Percentiles rank a stretch among this genome's conserved stretches.
Conservation (phyloP, 2,113 vertebrate genomes). For the Piprites chloris region DNA sequence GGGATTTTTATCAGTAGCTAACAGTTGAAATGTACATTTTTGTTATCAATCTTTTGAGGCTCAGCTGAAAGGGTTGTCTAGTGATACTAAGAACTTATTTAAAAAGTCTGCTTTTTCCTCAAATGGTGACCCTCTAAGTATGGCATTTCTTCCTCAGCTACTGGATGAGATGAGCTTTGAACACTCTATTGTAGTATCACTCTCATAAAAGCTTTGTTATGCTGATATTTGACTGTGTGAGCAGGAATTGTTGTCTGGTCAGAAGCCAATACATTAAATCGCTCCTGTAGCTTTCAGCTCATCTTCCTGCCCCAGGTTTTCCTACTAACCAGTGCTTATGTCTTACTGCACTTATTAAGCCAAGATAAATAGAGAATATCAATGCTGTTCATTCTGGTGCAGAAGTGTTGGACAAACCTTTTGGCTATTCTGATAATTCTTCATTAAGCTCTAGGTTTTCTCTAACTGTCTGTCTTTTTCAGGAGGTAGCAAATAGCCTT, state of each 20-base stretch:
- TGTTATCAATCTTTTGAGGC: not conserved
- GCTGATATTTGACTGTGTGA: not conserved
- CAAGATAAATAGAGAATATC: not conserved
- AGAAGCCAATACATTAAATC: not conserved
- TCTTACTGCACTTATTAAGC: not conserved
- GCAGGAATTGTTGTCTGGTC: not conserved
- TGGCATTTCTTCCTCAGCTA: not conserved
- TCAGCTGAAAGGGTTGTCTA: not conserved
- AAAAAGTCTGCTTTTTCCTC: not conserved
- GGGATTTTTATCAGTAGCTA: not conserved
- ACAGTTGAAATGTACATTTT: not conserved
- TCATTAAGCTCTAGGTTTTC: not conserved
- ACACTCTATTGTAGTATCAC: not conserved
- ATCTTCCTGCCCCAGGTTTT: not conserved
- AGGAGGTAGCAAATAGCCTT: conserved; percentile 93
- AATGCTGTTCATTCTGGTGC: not conserved
- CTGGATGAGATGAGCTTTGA: not conserved
- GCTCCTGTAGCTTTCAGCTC: not conserved
- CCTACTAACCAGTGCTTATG: accelerated
- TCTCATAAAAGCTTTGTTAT: not conserved
- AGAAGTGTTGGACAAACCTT: not conserved
- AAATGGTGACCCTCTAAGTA: not conserved
- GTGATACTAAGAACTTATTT: not conserved
- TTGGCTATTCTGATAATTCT: not conserved
- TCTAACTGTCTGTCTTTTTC: not conserved